A percentile compares a stretch with the other conserved stretches of the same genome.
These are phyloP conservation scores for Taenaris catops DNA, from an alignment of 2,888 invertebrate genomes.

Conservation along the genomic window DNA sequence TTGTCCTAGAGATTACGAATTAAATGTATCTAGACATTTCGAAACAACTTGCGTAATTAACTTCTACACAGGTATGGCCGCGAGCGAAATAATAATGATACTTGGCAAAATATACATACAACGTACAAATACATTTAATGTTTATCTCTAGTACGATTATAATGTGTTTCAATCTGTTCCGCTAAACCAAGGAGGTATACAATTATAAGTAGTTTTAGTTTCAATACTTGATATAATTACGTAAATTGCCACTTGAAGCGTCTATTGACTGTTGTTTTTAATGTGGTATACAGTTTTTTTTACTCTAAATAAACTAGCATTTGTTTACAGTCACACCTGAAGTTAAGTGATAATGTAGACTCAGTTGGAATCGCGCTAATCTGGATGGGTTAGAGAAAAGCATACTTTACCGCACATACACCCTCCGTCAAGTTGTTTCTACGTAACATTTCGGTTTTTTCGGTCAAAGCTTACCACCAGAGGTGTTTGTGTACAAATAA, in stretches of 20 bases:
- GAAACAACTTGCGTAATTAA: slow-evolving; percentile 13
- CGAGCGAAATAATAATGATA: slow-evolving; percentile 13
- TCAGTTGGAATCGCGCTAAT: too few relatives aligned
- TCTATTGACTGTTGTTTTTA: too few relatives aligned
- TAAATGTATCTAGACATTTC: slow-evolving; percentile 12
- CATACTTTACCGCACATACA: too few relatives aligned
- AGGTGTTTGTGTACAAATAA: too few relatives aligned
- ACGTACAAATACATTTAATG: slow-evolving; percentile 6
- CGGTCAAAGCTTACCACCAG: too few relatives aligned
- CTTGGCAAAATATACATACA: slow-evolving; percentile 10
- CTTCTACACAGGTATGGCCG: slow-evolving; percentile 10
- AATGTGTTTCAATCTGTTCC: slow-evolving; percentile 45
- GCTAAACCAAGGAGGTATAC: slow-evolving; percentile 67
- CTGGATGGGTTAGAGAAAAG: too few relatives aligned
- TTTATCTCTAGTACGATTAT: slow-evolving; percentile 2
- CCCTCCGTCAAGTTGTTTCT: too few relatives aligned
- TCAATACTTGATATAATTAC: slow-evolving; percentile 40
- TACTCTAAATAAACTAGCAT: too few relatives aligned
- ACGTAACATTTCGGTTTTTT: too few relatives aligned
- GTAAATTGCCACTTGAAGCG: slow-evolving; percentile 37
- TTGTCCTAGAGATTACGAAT: slow-evolving; percentile 7
- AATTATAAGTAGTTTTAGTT: slow-evolving; percentile 37
- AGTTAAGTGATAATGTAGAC: too few relatives aligned
- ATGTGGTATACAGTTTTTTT: too few relatives aligned
- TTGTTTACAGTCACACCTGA: too few relatives aligned